Evolutionary conservation across 2,888 invertebrate genomes (phyloP).

Genomic region (Sminthurides aquaticus): DNA sequence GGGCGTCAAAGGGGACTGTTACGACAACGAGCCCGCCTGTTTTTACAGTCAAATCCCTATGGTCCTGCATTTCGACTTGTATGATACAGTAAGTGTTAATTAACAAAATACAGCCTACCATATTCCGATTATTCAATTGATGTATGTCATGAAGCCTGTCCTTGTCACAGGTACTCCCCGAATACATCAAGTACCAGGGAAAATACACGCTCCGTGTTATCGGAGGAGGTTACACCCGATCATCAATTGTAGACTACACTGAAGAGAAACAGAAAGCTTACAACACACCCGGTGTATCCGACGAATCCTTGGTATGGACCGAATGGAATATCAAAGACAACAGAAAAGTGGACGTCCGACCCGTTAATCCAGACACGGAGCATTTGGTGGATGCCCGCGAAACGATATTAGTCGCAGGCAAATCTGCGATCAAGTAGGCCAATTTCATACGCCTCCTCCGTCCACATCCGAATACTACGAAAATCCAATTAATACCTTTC

Average conservation of each 20-base stretch:
- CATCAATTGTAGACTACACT: constrained; percentile 16
- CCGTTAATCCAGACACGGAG: constrained; percentile 1
- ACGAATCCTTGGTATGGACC: constrained; percentile 37
- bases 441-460: too few relatives aligned
- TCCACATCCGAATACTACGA: too few relatives aligned
- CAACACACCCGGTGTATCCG: constrained; percentile 36
- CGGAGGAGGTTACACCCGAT: constrained; percentile 25
- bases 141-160: too few relatives aligned
- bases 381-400: constrained; percentile 20
- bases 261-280: constrained; percentile 29
- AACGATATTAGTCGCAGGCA: constrained; percentile 27
- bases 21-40: constrained; percentile 24
- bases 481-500: too few relatives aligned
- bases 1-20: constrained; percentile 22
- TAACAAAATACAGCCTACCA: too few relatives aligned
- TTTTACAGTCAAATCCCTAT: constrained; percentile 27
- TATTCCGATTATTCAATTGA: too few relatives aligned
- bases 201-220: constrained; percentile 30
- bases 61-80: constrained; percentile 28
- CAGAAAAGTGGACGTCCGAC: constrained; percentile 18
- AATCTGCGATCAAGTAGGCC: constrained; percentile 25
- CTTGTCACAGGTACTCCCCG: constrained; percentile 26
- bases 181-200: constrained; percentile 26
- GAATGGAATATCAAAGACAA: constrained; percentile 28
- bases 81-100: constrained; percentile 29